Base-by-base conservation (phyloP, 2,888 invertebrate genomes). In the Macrostomum cliftonense region DNA sequence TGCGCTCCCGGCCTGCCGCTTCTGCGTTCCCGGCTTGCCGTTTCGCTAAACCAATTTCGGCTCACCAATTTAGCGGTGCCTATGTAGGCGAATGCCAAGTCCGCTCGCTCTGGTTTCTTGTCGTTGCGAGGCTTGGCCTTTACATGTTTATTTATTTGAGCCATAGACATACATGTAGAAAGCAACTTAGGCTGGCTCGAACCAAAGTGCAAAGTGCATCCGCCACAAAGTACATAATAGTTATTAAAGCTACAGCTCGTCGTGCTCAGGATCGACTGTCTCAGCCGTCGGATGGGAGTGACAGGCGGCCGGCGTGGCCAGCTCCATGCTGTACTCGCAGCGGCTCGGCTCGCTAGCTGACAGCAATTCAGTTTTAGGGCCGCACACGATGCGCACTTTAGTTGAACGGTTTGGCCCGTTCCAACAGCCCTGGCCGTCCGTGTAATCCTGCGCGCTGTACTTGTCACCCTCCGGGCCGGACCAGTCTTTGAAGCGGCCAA, bases 361-460 rank as follows among this genome's bases (percentile, higher is more conserved):
- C 5, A 78, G 74, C 14, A 97, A 64, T 69, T 80, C 79, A 57
- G 83, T 83, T 64, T 87, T 87, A 55, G 79, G 73, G 11, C 89
- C 91, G 72, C 97, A 99, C 37, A 47, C 48, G 28, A n/a, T 36
- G 53, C 63, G 75, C 52, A 91, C 84, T 54, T 77, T 73, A 0
- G 84, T 82, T 9, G 85, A 82, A 59, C 97, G 77, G 53, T 83
- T 80, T 0, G 97, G 97, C 0, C 97, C 97, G 68, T 97, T 97
- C 97, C 97, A 97, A 70, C 97, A 97, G 17, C 80, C 79, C 50
- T 87, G 79, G 1, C 97, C 97, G 59, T 82, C 79, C 36, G 82
- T 81, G 68, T 83, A 97, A 59, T 81, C 77, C 82, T 91, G 91
- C 37, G 74, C 74, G 1, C 77, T 74, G 67, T 91, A 95, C 64